Evolutionary conservation across 2,113 vertebrate species (phyloP), one percentile per base, ranked within the genome.

Genomic region (Chaetodon trifascialis): DNA sequence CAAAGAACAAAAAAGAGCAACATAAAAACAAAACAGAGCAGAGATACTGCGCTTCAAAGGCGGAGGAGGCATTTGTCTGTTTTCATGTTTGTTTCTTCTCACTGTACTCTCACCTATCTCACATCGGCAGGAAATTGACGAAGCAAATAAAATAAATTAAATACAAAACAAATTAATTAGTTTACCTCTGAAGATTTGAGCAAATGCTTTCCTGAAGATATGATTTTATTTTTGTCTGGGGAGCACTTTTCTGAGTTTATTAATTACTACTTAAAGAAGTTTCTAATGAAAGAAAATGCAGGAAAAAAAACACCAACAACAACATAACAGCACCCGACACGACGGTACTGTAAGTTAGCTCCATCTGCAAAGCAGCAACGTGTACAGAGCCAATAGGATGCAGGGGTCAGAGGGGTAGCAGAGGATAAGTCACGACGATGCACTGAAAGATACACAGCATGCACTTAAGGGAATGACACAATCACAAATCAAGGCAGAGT

Each of bases 41-140:
- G 77, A 87, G 89, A 94, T 92, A 92, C 5, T 34, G 58, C 58
- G 80, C 88, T 90, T 94, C 87, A 94, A 94, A 93, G 92, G 67
- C 3, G 46, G 17, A 82, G 42, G 64, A 73, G 30, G 58, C 78
- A 58, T 79, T 77, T 34, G 70, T 72, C 77, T 73, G 74, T 86
- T 88, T 87, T 92, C 59, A 83, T 89, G 86, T 91, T 79, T 67
- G 47, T 77, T 79, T 90, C 58, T 73, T 83, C 71, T 79, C 59
- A 46, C 66, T 77, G 49, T 79, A 73, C 67, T 73, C 73, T 65
- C 56, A 73, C 83, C 79, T 91, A 91, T 92, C 91, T 89, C 84
- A 90, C 82, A 93, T 93, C 90, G n/a, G 66, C 90, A 89, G 90
- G 21, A 89, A 87, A 88, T 19, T 71, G 62, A 83, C 21, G 67